A percentile compares a stretch with the other conserved stretches of the same genome.
phyloP scores from a whole-genome alignment of 1,140 invertebrate species.

The Leptinotarsa lineolata region DNA sequence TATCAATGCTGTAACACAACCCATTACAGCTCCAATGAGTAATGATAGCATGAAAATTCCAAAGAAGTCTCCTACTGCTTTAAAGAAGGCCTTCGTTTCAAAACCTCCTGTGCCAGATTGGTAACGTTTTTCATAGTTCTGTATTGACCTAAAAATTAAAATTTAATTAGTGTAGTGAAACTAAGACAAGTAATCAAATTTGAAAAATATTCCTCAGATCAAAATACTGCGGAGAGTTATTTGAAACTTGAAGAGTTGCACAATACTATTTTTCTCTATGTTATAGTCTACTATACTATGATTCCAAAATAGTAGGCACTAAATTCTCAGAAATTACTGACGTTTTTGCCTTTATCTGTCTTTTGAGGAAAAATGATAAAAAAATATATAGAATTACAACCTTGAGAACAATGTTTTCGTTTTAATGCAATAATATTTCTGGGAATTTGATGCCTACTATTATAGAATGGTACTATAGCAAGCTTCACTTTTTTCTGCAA shows the following conservation, averaged over 20 bases:
- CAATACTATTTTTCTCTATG: too few species aligned
- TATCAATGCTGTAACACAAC: slow-evolving; percentile 89
- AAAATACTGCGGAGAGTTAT: neutral
- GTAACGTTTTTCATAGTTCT: slow-evolving; percentile 84
- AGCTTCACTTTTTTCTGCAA: too few species aligned
- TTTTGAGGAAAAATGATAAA: too few species aligned
- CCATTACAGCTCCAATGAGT: slow-evolving; percentile 88
- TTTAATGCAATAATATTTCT: too few species aligned
- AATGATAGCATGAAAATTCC: slow-evolving; percentile 91
- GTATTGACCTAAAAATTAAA: slow-evolving; percentile 76
- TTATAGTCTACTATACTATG: too few species aligned
- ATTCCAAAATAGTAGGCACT: too few species aligned
- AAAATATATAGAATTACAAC: too few species aligned
- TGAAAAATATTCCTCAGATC: neutral
- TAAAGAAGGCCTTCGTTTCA: slow-evolving; percentile 84
- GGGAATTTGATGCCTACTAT: too few species aligned
- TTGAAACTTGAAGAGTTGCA: neutral
- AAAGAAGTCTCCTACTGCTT: slow-evolving; percentile 87
- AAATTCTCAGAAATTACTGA: too few species aligned
- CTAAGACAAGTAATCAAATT: neutral
- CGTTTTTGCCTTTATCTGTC: too few species aligned
- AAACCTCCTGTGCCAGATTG: slow-evolving; percentile 76
- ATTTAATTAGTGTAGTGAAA: neutral
- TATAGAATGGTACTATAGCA: too few species aligned
- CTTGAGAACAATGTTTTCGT: too few species aligned